A percentile compares a stretch with the other conserved stretches of the same genome.
phyloP scores from a whole-genome alignment of 2,797 vertebrate genomes.

The Phylloscopus collybita region DNA sequence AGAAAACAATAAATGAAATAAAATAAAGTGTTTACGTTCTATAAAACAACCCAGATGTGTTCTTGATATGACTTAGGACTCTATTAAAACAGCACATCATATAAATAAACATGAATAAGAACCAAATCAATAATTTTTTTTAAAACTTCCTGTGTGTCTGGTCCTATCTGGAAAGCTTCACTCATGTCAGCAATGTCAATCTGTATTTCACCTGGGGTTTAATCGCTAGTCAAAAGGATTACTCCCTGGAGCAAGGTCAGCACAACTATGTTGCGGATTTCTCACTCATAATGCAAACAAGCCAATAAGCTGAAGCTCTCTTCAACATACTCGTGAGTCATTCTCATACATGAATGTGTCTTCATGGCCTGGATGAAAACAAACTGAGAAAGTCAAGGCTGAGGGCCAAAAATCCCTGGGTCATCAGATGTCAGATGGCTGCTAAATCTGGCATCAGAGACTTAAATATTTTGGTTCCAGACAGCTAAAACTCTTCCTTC shows the following conservation, averaged over 20 bases:
- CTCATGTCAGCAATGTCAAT: background rate
- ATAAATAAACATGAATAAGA: background rate
- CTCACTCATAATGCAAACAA: background rate
- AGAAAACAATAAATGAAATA: background rate
- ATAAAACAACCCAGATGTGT: background rate
- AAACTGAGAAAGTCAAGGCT: background rate
- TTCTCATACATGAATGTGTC: background rate
- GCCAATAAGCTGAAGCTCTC: background rate
- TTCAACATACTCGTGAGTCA: background rate
- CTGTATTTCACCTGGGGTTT: background rate
- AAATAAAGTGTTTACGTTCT: background rate
- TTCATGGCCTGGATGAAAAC: background rate
- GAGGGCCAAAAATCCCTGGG: background rate
- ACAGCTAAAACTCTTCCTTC: slow-evolving; percentile 21
- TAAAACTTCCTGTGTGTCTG: background rate
- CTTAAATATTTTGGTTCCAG: background rate
- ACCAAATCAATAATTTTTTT: background rate
- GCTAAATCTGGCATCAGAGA: slow-evolving; percentile 1
- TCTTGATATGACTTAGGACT: background rate
- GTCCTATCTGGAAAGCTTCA: background rate
- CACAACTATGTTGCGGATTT: background rate
- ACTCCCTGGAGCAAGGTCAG: background rate
- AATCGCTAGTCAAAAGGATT: background rate
- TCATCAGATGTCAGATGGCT: background rate
- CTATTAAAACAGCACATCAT: background rate